A percentile compares a stretch with the other conserved stretches of the same genome.
phyloP scores from a whole-genome alignment of 2,113 vertebrate genomes.

The Odontophorus gujanensis region DNA sequence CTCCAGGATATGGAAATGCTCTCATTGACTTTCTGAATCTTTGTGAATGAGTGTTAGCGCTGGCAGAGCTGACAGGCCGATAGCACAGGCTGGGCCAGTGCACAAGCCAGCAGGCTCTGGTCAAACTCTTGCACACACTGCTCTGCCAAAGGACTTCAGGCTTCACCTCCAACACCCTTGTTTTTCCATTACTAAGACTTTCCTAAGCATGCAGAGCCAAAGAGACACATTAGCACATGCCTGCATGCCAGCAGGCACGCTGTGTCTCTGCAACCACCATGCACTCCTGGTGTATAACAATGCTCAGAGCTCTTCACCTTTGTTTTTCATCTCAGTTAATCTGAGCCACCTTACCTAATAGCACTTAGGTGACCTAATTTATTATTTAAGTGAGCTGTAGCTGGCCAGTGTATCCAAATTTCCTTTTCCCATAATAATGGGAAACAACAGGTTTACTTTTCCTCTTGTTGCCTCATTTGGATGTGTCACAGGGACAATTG shows the following conservation, averaged over 20 bases:
- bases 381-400: neutral
- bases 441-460: slow-evolving; percentile 9
- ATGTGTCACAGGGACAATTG: neutral
- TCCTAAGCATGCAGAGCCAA: slow-evolving; percentile 26
- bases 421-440: slow-evolving; percentile 21
- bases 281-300: neutral
- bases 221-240: slow-evolving; percentile 15
- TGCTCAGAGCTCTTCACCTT: neutral
- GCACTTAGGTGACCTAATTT: neutral
- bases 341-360: neutral
- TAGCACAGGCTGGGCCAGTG: neutral
- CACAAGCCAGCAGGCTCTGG: slow-evolving; percentile 37
- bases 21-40: slow-evolving; percentile 22
- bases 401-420: neutral
- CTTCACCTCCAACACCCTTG: slow-evolving; percentile 50
- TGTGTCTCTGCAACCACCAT: slow-evolving; percentile 35
- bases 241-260: slow-evolving; percentile 38
- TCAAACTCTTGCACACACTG: slow-evolving; percentile 41
- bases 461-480: neutral
- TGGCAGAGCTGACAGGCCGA: neutral
- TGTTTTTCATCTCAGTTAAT: slow-evolving; percentile 21
- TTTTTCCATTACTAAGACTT: slow-evolving; percentile 64
- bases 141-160: slow-evolving; percentile 66
- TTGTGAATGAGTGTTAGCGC: slow-evolving; percentile 33
- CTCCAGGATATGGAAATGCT: neutral